Evolutionary conservation across 2,113 vertebrate genomes (phyloP).

Genomic region (Nettapus auritus): DNA sequence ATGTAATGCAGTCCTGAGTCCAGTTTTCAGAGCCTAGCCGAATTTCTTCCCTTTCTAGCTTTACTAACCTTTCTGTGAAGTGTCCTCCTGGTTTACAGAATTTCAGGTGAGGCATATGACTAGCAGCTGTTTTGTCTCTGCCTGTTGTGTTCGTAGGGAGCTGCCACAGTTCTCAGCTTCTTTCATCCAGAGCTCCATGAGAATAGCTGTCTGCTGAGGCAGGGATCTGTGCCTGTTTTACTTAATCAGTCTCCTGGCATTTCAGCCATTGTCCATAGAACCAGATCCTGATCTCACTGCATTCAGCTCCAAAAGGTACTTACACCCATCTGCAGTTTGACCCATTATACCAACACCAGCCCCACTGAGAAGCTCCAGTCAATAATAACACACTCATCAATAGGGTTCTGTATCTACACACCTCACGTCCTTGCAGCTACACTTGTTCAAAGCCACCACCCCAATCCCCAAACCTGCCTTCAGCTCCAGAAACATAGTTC

Average conservation of each 20-base stretch:
- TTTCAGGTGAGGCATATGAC: not conserved
- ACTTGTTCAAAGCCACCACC: not conserved
- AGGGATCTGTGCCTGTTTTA: not conserved
- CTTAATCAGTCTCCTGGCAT: not conserved
- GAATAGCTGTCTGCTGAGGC: not conserved
- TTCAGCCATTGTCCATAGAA: not conserved
- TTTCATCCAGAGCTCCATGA: not conserved
- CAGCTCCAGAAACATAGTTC: not conserved
- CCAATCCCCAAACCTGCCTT: not conserved
- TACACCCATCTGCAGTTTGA: not conserved
- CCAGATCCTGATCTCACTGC: not conserved
- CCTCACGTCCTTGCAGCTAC: not conserved
- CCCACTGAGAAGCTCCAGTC: not conserved
- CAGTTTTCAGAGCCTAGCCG: not conserved
- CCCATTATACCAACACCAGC: not conserved
- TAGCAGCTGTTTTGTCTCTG: not conserved
- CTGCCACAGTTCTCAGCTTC: not conserved
- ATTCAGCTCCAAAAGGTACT: not conserved
- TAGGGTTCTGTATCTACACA: not conserved
- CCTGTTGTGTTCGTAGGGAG: not conserved
- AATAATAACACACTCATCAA: not conserved
- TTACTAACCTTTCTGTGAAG: not conserved
- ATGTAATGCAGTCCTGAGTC: not conserved
- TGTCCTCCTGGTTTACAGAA: not conserved
- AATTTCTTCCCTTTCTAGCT: not conserved